Percentiles rank a stretch among this genome's conserved stretches.
Evolutionary conservation across 2,797 vertebrate species (phyloP).

Genomic region (Glossophaga mutica): DNA sequence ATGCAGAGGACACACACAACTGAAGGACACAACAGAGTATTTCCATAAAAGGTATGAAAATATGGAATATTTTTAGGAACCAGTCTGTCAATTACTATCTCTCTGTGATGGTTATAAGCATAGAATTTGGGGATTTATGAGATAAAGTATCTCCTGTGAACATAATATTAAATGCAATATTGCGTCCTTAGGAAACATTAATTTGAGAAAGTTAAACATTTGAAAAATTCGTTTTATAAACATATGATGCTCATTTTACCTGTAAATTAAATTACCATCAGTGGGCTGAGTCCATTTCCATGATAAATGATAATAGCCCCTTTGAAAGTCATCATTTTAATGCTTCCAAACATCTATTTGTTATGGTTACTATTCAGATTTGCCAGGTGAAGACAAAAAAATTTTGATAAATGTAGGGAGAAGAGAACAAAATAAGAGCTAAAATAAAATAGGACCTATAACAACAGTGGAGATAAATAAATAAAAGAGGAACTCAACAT

Average conservation of each 20-base stretch:
- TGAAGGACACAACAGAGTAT: not conserved
- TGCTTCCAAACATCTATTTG: constrained; percentile 67
- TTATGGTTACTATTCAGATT: constrained; percentile 70
- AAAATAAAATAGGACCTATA: not conserved
- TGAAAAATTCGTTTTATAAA: constrained; percentile 59
- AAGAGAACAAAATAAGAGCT: not conserved
- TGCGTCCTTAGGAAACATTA: constrained; percentile 52
- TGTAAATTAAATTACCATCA: constrained; percentile 51
- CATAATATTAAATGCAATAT: constrained; percentile 26
- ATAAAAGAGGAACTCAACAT: not conserved
- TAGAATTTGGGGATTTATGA: not conserved
- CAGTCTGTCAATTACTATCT: not conserved
- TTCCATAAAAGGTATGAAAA: not conserved
- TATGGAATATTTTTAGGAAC: not conserved
- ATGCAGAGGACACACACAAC: not conserved
- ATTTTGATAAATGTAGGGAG: not conserved
- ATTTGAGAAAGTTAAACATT: constrained; percentile 60
- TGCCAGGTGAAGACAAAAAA: constrained; percentile 32
- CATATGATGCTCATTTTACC: constrained; percentile 51
- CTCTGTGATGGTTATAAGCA: not conserved
- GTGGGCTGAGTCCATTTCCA: constrained; percentile 63
- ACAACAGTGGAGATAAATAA: not conserved
- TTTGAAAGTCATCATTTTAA: constrained; percentile 67
- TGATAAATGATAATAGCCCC: constrained; percentile 59
- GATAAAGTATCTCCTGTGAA: constrained; percentile 15